Percentiles rank a stretch among this genome's conserved stretches.
Conservation (phyloP, 2,113 vertebrate genomes). For the Anhinga anhinga region DNA sequence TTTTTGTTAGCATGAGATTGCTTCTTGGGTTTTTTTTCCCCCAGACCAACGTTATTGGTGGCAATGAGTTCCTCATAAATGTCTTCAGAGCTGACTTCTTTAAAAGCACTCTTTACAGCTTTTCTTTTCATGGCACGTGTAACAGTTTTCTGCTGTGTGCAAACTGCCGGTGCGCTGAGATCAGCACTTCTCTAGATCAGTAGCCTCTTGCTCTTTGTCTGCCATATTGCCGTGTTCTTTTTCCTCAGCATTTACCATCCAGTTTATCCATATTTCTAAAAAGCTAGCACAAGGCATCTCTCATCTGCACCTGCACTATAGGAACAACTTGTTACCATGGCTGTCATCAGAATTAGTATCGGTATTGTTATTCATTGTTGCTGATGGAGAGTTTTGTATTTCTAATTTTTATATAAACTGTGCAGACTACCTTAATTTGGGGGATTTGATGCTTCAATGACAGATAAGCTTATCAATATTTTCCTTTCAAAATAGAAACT, state of each 20-base stretch:
- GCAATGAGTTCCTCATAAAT: not conserved
- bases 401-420: not conserved
- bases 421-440: not conserved
- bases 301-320: not conserved
- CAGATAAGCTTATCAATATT: not conserved
- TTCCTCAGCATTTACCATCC: not conserved
- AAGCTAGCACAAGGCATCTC: not conserved
- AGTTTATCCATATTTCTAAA: not conserved
- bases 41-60: not conserved
- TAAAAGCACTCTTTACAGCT: not conserved
- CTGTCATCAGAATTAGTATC: not conserved
- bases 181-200: not conserved
- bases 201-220: not conserved
- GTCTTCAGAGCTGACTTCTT: not conserved
- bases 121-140: not conserved
- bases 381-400: not conserved
- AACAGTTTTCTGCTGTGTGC: not conserved
- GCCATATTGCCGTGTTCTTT: not conserved
- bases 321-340: not conserved
- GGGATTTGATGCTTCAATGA: not conserved
- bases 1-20: not conserved
- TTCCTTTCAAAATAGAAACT: not conserved
- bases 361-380: not conserved
- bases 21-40: not conserved
- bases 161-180: not conserved